Evolutionary conservation across 2,797 vertebrate genomes (phyloP), one percentile per base, ranked within the genome.

Genomic region (Fratercula arctica): DNA sequence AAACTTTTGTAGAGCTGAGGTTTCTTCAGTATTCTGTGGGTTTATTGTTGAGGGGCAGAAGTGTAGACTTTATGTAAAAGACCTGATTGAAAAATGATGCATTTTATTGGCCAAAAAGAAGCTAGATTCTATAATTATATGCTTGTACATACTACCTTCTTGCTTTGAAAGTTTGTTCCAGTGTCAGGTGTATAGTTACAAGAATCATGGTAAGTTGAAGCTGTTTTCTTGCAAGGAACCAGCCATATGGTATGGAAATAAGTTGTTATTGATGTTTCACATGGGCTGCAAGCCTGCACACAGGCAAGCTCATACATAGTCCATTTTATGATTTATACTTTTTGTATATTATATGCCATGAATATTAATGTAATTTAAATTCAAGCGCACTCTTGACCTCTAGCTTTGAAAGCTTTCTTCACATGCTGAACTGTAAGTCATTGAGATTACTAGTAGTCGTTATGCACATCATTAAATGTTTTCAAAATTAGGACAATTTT

Each of bases 311-410:
- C 60, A 85, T 82, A 11, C 48, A 69, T 45, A 90, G 57, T 39
- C 45, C 21, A 51, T 67, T 66, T 74, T 69, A 82, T 74, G 89
- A 72, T 86, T 81, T 66, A 61, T 76, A 35, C 3, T n/a, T 95
- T 93, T 78, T 35, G 3, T 68, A 15, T 66, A 46, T 86, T 93
- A 73, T 53, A 59, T 75, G 13, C 9, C 13, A 63, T 92, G 23
- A 78, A 96, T 90, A 85, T 82, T 94, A 76, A 88, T 79, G 13
- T 17, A 23, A 76, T 88, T 90, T 84, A 69, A 90, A 89, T 87
- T 87, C 29, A 37, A 94, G 43, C 28, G 48, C 29, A 21, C 46
- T 67, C 0, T 7, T 81, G 43, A 94, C 39, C 53, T 89, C 35
- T 82, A 63, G 39, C 29, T 90, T 86, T 87, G 66, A 90, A 84